phyloP scores from a whole-genome alignment of 2,113 vertebrate species.

The Melospiza georgiana region DNA sequence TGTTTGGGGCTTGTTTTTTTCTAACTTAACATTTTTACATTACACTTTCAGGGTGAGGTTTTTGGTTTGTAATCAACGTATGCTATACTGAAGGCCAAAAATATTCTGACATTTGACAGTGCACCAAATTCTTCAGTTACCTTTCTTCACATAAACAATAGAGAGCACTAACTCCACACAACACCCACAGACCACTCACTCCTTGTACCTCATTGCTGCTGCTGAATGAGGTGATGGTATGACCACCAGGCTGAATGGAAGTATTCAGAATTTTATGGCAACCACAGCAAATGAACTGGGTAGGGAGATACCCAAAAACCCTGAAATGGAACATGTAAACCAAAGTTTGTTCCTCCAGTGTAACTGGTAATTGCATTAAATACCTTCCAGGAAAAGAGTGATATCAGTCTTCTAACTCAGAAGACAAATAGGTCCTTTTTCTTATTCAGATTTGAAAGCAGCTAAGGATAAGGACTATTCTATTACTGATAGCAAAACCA shows the following conservation, averaged over 20 bases:
- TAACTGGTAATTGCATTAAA: background rate
- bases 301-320: background rate
- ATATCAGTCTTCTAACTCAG: rapidly evolving
- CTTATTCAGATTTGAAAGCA: background rate
- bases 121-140: background rate
- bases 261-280: background rate
- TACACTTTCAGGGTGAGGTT: background rate
- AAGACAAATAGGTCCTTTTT: background rate
- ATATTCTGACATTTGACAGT: background rate
- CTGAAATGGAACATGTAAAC: background rate
- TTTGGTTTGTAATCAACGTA: background rate
- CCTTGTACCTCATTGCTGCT: background rate
- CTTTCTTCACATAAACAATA: background rate
- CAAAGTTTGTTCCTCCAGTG: background rate
- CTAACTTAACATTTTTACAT: background rate
- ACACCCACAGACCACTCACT: rapidly evolving
- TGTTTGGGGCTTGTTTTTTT: background rate
- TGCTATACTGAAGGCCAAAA: background rate
- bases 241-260: background rate
- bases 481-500: background rate
- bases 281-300: background rate
- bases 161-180: background rate
- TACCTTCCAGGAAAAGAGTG: background rate
- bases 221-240: background rate
- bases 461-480: background rate